A percentile compares a stretch with the other conserved stretches of the same genome.
phyloP scores from a whole-genome alignment of 2,888 invertebrate species.

The Lumbricus terrestris region DNA sequence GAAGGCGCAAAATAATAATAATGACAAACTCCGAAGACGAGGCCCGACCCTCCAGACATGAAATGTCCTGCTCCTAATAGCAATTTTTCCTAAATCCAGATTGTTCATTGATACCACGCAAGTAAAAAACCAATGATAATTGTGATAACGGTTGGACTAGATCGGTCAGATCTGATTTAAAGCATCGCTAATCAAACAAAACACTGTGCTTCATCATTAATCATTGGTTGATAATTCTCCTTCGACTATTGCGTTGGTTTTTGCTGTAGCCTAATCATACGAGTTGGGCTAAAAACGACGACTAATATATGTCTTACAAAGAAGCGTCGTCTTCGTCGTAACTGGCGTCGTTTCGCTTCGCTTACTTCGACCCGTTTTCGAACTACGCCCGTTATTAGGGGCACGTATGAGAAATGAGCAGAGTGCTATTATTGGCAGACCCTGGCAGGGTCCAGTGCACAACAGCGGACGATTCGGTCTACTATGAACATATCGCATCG shows the following conservation, averaged over 20 bases:
- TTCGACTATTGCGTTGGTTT: background rate
- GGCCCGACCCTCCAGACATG: no score
- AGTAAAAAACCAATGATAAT: no score
- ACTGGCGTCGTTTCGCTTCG: background rate
- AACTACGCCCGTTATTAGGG: background rate
- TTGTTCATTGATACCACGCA: no score
- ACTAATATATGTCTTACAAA: background rate
- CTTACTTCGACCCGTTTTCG: background rate
- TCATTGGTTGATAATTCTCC: background rate
- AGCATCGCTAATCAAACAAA: background rate
- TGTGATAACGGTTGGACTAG: background rate
- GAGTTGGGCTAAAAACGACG: background rate
- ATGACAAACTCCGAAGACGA: no score
- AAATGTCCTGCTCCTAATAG: no score
- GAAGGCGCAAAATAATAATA: no score
- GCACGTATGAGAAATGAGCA: constrained; percentile 3
- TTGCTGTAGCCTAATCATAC: background rate
- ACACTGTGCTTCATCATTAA: background rate
- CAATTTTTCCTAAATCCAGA: no score
- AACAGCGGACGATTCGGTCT: background rate
- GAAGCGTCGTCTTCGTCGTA: background rate
- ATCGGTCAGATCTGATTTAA: background rate
- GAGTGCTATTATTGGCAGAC: background rate
- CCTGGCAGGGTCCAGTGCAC: background rate
- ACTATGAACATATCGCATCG: background rate